A percentile compares a stretch with the other conserved stretches of the same genome.
Evolutionary conservation across 2,113 vertebrate species (phyloP).

Genomic region (Oreochromis tanganicae): DNA sequence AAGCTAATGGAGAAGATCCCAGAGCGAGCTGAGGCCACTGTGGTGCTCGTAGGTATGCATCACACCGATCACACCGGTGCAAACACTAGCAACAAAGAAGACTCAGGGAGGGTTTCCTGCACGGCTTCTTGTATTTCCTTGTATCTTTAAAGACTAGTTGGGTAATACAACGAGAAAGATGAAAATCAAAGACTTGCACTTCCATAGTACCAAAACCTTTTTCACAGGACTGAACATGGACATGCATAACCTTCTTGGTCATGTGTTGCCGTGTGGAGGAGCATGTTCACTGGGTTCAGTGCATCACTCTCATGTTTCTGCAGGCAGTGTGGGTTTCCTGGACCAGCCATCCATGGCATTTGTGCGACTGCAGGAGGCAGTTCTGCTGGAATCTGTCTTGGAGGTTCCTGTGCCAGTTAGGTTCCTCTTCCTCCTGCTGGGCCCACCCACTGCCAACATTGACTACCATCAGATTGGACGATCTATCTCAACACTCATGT

Average conservation of each 20-base stretch:
- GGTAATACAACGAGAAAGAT: not conserved
- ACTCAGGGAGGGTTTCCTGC: not conserved
- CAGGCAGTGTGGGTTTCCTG: conserved; percentile 88
- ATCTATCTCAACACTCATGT: conserved; percentile 93
- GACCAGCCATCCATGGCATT: conserved; percentile 90
- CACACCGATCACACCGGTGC: too few species aligned
- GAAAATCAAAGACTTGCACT: not conserved
- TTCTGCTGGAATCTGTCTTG: conserved; percentile 85
- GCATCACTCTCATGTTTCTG: not conserved
- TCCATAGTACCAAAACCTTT: not conserved
- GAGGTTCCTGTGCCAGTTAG: conserved; percentile 87
- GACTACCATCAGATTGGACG: conserved; percentile 92
- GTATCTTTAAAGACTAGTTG: not conserved
- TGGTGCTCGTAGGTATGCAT: conserved; percentile 85
- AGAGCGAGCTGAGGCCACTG: conserved; percentile 83
- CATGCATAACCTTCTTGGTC: not conserved
- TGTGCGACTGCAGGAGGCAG: conserved; percentile 85
- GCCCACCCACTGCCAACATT: conserved; percentile 83
- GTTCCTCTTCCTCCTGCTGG: conserved; percentile 89
- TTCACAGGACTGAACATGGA: not conserved
- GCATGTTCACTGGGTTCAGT: not conserved
- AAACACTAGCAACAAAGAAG: not conserved
- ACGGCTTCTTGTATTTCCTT: not conserved
- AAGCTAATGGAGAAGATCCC: conserved; percentile 92
- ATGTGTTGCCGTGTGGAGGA: not conserved